Base-by-base conservation (phyloP, 2,797 vertebrate genomes). In the Borostomias antarcticus region DNA sequence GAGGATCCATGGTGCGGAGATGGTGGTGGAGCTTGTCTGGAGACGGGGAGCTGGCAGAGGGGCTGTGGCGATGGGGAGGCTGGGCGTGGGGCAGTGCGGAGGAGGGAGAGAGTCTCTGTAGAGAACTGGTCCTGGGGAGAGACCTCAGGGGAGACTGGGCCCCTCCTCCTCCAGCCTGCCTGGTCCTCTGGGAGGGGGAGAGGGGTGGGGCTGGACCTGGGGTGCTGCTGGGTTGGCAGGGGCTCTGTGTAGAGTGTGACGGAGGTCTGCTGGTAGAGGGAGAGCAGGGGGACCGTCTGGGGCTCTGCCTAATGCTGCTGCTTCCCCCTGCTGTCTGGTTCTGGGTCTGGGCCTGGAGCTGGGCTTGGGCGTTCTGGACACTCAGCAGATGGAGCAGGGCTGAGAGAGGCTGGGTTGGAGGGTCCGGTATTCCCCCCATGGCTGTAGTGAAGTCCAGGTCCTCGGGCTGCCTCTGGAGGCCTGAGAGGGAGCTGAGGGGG, bases 371-470 rank as follows among this genome's bases (percentile, higher is more conserved):
- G 43, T 82, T 93, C 81, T 93, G 92, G 60, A 92, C 89, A 69
- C 91, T 92, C 54, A 94, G 90, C 47, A 93, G 82, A 82, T 91
- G 92, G 45, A 94, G 83, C 54, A 94, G 73, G 53, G 92, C 91
- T 11, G 93, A 93, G 26, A 93, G 79, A 9, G 92, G 89, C 77
- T 91, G 82, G 58, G 89, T 87, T 29, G 91, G 90, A 78, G 86
- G 85, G 64, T 90, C 89, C 76, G 88, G 74, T 17, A 33, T 29
- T 13, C 23, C 69, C 17, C 70, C 63, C 62, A 69, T 43, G 57
- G 82, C 67, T 65, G 85, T 91, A 80, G 87, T 91, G 85, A 88
- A 86, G 69, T 92, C 91, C 74, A 90, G 76, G 53, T 81, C 79
- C 68, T 93, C 92, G 0, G 63, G 80, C 66, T 86, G 88, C 64